phyloP scores from a whole-genome alignment of 2,113 vertebrate genomes.

The Trematomus loennbergii region DNA sequence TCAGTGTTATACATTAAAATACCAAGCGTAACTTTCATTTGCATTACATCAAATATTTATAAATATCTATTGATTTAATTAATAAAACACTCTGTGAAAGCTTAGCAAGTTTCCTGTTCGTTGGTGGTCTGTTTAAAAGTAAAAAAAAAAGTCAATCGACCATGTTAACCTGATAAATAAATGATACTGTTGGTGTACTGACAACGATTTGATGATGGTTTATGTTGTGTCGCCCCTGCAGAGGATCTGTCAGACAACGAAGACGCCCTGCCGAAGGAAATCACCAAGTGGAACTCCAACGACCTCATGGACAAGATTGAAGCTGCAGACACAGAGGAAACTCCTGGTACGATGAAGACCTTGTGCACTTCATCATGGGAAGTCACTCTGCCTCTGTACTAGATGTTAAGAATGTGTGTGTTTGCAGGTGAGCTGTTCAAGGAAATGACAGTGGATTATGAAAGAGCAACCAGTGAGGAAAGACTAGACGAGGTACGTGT shows the following conservation, averaged over 20 bases:
- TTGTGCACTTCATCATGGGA: neutral
- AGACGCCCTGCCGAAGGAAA: conserved; percentile 92
- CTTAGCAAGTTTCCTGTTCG: neutral
- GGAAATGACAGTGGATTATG: conserved; percentile 86
- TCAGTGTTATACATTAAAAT: neutral
- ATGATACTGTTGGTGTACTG: neutral
- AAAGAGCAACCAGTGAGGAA: conserved; percentile 82
- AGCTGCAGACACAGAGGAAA: conserved; percentile 86
- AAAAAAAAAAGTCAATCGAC: neutral
- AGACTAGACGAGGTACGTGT: conserved; percentile 87
- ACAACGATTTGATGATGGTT: neutral
- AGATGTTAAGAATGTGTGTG: conserved; percentile 10
- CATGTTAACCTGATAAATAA: neutral
- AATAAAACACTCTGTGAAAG: neutral
- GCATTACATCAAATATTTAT: neutral
- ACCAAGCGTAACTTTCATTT: neutral
- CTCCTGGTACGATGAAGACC: conserved; percentile 79
- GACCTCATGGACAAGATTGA: conserved; percentile 97
- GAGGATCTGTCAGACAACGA: conserved; percentile 93
- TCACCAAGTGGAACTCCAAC: conserved; percentile 95
- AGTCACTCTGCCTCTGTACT: neutral
- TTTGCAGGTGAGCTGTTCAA: conserved; percentile 86
- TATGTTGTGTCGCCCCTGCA: conserved; percentile 63
- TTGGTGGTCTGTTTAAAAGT: neutral
- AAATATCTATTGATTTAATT: neutral